Base-by-base conservation (phyloP, 2,888 invertebrate species). In the Cosmia pyralina region DNA sequence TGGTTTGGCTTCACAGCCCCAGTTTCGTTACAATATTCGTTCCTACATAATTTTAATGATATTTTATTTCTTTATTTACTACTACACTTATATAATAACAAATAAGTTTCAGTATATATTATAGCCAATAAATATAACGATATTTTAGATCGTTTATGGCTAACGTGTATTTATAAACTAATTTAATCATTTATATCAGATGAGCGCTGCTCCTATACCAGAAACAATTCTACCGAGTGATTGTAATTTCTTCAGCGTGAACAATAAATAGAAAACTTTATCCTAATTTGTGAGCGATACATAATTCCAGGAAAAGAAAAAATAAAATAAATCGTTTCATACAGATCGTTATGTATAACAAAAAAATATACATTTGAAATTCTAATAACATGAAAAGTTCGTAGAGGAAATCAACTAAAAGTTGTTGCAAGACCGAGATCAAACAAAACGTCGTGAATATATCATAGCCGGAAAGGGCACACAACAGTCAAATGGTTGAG, bases 1-100 rank as follows among this genome's bases (percentile, higher is more conserved):
- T 92, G 94, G 92, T 94, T 93, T 90, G 94, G 93, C 94, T 92
- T 90, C 94, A 95, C 94, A 94, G 95, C 94, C 93, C 90, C 87
- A 88, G 89, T 91, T 93, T 92, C 90, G 88, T 90, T 91, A 90
- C 85, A 88, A 88, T 87, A 87, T 90, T 92, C 91, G 91, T 92
- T 92, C 69, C 90, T 92, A 93, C 89, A 91, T 91, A 90, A 90
- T 92, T 92, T 90, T 88, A 90, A 84, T 88, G 85, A 90, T 90
- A 90, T 86, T 87, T 87, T 86, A 85, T 88, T 77, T 78, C 64
- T 79, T 81, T 66, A 77, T 77, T 67, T 81, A 78, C 86, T 83
- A 88, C 89, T 91, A 90, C 77, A 82, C 86, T 85, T 86, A 88
- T 83, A 83, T 84, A 87, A 88, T 87, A 87, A 87, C 85, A 85